Evolutionary conservation across 2,888 invertebrate species (phyloP).

Genomic region (Arrhopalites spinosus): DNA sequence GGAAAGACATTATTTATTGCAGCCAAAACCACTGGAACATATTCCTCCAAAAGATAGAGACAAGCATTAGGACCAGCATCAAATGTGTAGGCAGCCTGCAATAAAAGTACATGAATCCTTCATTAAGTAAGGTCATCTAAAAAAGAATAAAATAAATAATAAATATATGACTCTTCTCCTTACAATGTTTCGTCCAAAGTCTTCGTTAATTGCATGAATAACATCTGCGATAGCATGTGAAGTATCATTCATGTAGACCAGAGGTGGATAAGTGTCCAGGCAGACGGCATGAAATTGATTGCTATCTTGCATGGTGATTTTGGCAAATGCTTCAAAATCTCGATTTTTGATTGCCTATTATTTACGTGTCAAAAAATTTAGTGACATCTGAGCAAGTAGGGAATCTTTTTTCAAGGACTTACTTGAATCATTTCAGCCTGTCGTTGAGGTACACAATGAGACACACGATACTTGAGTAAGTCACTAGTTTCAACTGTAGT

Average conservation of each 20-base stretch:
- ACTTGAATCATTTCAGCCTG: slow-evolving; percentile 60
- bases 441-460: slow-evolving; percentile 74
- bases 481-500: slow-evolving; percentile 78
- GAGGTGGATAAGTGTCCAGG: slow-evolving; percentile 91
- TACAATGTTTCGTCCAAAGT: slow-evolving; percentile 68
- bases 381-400: too few species aligned
- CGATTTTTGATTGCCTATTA: slow-evolving; percentile 69
- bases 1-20: slow-evolving; percentile 77
- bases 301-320: slow-evolving; percentile 94
- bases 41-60: slow-evolving; percentile 77
- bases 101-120: not conserved
- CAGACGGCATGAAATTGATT: slow-evolving; percentile 96
- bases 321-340: slow-evolving; percentile 85
- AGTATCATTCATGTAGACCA: slow-evolving; percentile 86
- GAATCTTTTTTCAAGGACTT: too few species aligned
- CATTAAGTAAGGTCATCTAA: not conserved
- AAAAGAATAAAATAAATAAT: too few species aligned
- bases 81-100: slow-evolving; percentile 90
- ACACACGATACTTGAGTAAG: slow-evolving; percentile 75
- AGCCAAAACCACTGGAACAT: slow-evolving; percentile 71
- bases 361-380: not conserved
- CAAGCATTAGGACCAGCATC: slow-evolving; percentile 99
- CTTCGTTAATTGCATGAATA: slow-evolving; percentile 81
- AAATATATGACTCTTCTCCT: slow-evolving; percentile 30
- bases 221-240: slow-evolving; percentile 80